Base-by-base conservation (phyloP, 2,888 invertebrate species). In the Autographa pulchrina region DNA sequence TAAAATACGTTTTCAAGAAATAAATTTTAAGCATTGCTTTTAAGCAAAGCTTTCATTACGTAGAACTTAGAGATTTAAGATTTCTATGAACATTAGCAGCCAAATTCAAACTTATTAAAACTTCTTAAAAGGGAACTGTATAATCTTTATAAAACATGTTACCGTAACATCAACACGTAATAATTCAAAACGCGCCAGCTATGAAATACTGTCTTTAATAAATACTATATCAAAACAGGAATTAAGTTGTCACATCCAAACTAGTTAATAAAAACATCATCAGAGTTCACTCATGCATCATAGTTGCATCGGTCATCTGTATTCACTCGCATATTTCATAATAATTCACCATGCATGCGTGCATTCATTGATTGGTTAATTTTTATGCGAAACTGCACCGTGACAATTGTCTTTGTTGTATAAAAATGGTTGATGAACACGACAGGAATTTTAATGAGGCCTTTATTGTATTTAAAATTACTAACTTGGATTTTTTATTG, bases 301-400 rank as follows among this genome's bases (percentile, higher is more conserved):
- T 71, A 78, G 74, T 79, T 79, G 73, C 74, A 64, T 68, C 62
- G 62, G 60, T 74, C 77, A 84, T 86, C 82, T 77, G 83, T 84
- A 88, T 89, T 85, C 88, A 71, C 63, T 63, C 41, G 68, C 77
- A 79, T 86, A 86, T 88, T 85, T 84, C 85, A 86, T 86, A 84
- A 84, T 87, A 89, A 90, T 90, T 89, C 87, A 84, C 78, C 80
- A 80, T 83, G 82, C 85, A 83, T 82, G 75, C 75, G 52, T 78
- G 76, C 65, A 54, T 66, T 60, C 82, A 78, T 75, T 86, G 85
- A 88, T 90, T 86, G 86, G 83, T 85, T 83, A 83, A 87, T 88
- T 85, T 85, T 86, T 85, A 86, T 86, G 85, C 89, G 70, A 72
- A 76, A 70, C 78, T 68, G 81, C 75, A 77, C 70, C 64, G 66